Evolutionary conservation across 2,113 vertebrate species (phyloP).

Genomic region (Otolemur garnettii): DNA sequence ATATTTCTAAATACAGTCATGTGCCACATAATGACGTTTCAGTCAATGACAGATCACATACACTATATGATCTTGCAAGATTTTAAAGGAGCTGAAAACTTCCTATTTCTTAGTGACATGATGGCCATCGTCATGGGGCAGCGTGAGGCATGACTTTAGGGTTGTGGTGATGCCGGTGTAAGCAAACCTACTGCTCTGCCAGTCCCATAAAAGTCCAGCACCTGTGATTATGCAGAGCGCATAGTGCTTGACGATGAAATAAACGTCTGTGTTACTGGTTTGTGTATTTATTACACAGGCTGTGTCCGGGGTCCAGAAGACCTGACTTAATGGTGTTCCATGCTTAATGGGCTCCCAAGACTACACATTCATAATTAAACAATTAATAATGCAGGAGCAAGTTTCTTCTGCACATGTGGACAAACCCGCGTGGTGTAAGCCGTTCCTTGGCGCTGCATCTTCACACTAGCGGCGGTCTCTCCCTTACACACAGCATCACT

Average conservation of each 20-base stretch:
- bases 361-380: too few relatives aligned
- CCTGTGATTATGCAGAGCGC: not conserved
- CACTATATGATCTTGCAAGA: not conserved
- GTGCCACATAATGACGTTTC: not conserved
- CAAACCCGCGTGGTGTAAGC: too few relatives aligned
- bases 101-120: not conserved
- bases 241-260: not conserved
- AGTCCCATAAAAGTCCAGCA: not conserved
- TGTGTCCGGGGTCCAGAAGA: too few relatives aligned
- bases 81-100: not conserved
- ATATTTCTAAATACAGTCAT: not conserved
- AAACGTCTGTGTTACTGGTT: not conserved
- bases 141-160: too few relatives aligned
- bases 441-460: too few relatives aligned
- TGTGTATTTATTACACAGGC: not conserved
- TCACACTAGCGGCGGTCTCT: too few relatives aligned
- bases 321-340: too few relatives aligned
- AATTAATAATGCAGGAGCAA: too few relatives aligned
- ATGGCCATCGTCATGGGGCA: too few relatives aligned
- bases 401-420: too few relatives aligned
- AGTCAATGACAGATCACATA: not conserved
- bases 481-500: too few relatives aligned
- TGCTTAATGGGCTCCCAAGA: too few relatives aligned
- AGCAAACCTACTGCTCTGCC: not conserved
- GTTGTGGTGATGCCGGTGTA: not conserved